Percentiles rank a stretch among this genome's conserved stretches.
phyloP scores from a whole-genome alignment of 1,140 invertebrate species.

The Meloidogyne hapla region DNA sequence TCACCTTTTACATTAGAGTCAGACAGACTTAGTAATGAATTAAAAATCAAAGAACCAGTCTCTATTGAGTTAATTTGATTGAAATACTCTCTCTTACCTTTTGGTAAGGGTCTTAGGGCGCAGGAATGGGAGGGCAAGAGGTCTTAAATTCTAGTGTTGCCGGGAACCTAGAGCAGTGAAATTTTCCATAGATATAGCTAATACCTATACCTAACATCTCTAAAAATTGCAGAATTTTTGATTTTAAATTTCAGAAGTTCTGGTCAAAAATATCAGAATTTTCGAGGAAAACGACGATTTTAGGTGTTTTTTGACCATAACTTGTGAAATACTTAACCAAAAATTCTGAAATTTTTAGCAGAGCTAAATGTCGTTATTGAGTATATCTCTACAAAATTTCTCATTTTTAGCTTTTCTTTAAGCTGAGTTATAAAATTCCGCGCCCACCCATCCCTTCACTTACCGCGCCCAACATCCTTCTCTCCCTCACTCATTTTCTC shows the following conservation, averaged over 20 bases:
- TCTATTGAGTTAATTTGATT: background rate
- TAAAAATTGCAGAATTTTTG: background rate
- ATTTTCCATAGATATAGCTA: background rate
- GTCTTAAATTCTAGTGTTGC: too few species aligned
- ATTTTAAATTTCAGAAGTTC: background rate
- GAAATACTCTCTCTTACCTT: background rate
- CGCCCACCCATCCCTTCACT: background rate
- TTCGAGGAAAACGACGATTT: background rate
- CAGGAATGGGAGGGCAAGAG: too few species aligned
- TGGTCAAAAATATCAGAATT: background rate
- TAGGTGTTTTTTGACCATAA: background rate
- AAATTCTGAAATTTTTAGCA: background rate
- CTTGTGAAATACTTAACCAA: background rate
- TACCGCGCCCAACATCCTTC: background rate
- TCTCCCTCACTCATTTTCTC: background rate
- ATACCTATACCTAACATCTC: background rate
- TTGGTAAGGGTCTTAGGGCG: background rate
- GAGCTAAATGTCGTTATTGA: background rate
- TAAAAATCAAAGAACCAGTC: background rate
- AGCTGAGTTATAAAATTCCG: background rate
- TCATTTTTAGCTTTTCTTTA: background rate
- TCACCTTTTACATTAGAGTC: background rate
- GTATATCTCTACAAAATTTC: background rate
- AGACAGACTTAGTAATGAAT: background rate
- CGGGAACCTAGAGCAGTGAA: background rate